Conservation (phyloP, 2,888 invertebrate genomes). For the Harpalus rubripes region DNA sequence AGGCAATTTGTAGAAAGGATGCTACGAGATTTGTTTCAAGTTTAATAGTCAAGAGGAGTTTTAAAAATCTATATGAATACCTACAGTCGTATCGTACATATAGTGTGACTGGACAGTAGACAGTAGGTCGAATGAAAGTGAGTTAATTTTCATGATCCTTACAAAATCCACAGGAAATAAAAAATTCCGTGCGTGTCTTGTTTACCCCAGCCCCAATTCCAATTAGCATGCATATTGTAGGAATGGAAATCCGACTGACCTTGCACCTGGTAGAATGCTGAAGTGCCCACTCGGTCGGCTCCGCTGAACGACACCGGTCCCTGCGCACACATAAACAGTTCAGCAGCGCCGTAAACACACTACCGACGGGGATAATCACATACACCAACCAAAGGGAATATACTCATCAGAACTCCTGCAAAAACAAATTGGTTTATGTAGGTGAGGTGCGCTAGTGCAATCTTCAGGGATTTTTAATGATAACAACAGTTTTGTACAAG, state of each 20-base stretch:
- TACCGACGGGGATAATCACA: background rate
- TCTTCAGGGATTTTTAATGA: background rate
- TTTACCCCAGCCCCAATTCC: background rate
- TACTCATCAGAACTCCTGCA: constrained; percentile 15
- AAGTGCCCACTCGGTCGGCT: constrained; percentile 92
- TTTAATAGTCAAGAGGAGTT: no score
- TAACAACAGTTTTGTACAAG: background rate
- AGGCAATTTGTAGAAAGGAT: no score
- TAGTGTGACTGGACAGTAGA: no score
- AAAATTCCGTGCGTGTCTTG: background rate
- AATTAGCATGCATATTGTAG: background rate
- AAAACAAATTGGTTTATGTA: constrained; percentile 20
- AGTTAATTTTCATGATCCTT: no score
- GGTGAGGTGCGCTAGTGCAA: background rate
- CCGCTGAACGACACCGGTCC: constrained; percentile 94
- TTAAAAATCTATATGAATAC: no score
- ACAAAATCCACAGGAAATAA: background rate
- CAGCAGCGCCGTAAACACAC: background rate
- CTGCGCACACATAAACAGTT: constrained; percentile 78
- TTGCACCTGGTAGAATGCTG: constrained; percentile 93
- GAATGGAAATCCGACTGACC: constrained; percentile 78
- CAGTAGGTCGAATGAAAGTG: no score
- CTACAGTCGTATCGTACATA: no score
- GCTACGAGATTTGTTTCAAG: no score
- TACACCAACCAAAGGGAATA: constrained; percentile 9